Conservation (phyloP, 1,140 invertebrate species). For the Diuraphis noxia region DNA sequence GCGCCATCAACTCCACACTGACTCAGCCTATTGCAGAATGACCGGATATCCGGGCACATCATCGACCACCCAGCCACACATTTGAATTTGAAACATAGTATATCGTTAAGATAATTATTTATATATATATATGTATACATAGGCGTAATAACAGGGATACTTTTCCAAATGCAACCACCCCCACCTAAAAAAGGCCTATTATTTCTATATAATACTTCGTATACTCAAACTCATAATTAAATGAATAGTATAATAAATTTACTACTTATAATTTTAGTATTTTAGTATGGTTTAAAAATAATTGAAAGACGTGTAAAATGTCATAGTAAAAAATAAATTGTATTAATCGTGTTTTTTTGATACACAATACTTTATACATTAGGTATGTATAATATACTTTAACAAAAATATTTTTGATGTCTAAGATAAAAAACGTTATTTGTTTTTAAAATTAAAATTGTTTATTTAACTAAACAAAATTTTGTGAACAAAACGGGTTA, state of each 20-base stretch:
- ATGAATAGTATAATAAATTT: background rate
- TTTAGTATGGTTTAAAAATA: too few species aligned
- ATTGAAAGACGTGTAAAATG: background rate
- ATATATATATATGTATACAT: too few species aligned
- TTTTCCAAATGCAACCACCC: background rate
- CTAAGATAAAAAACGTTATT: too few species aligned
- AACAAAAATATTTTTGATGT: too few species aligned
- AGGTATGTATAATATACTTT: too few species aligned
- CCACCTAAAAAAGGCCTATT: background rate
- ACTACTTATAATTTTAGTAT: too few species aligned
- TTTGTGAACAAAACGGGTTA: background rate
- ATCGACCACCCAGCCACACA: background rate
- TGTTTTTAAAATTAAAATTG: too few species aligned
- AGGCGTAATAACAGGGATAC: background rate
- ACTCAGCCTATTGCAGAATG: constrained; percentile 56
- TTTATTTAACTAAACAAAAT: too few species aligned
- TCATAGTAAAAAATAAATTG: too few species aligned
- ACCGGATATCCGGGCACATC: constrained; percentile 37
- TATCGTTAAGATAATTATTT: background rate
- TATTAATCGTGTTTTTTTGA: too few species aligned
- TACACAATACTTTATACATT: too few species aligned
- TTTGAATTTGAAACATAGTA: background rate
- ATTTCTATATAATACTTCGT: background rate
- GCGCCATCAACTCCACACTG: background rate
- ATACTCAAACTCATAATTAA: background rate